These are phyloP conservation scores for Carettochelys insculpta DNA, from an alignment of 2,113 vertebrate genomes.

Conservation along the genomic window DNA sequence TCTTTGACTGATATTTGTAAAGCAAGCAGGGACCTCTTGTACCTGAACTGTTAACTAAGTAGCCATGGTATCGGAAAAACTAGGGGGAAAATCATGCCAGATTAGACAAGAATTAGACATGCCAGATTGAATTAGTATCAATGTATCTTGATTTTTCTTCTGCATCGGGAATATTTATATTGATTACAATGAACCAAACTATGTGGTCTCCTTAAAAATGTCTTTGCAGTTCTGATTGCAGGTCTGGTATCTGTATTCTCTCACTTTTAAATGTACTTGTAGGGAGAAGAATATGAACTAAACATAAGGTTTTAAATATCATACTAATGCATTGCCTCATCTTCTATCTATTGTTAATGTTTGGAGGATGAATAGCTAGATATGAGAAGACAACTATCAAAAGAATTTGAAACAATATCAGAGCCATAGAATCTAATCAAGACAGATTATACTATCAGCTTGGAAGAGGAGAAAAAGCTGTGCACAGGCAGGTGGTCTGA, in stretches of 20 bases:
- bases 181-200: conserved; percentile 42
- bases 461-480: background rate
- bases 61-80: background rate
- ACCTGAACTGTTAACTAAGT: background rate
- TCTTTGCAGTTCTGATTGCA: conserved; percentile 44
- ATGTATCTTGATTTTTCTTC: conserved; percentile 46
- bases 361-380: conserved; percentile 37
- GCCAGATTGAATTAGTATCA: conserved; percentile 10
- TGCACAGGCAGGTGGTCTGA: background rate
- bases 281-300: conserved; percentile 41
- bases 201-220: background rate
- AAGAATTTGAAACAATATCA: conserved; percentile 38
- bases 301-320: conserved; percentile 38
- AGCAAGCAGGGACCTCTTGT: background rate
- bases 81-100: background rate
- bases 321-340: background rate
- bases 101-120: background rate
- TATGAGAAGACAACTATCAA: conserved; percentile 29
- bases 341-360: background rate
- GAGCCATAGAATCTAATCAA: conserved; percentile 30
- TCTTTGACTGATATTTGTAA: background rate
- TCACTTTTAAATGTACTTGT: background rate
- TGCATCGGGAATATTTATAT: background rate
- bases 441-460: background rate
- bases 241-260: conserved; percentile 19